Conservation (phyloP, 2,113 vertebrate species). For the Felis chaus region DNA sequence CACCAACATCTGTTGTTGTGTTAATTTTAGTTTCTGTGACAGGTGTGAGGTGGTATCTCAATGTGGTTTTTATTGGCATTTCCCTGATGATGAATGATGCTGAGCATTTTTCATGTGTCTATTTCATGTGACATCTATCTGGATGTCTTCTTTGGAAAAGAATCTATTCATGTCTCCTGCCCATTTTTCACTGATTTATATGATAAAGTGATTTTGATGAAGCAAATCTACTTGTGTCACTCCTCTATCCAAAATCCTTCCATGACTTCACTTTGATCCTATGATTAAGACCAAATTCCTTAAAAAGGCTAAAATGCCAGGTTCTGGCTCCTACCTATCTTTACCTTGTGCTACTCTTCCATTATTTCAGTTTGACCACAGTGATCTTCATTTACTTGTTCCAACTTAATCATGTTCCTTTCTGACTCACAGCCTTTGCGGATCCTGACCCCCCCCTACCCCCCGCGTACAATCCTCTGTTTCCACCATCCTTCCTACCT, state of each 20-base stretch:
- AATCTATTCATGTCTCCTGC: no score
- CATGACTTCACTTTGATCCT: neutral
- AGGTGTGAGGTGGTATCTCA: no score
- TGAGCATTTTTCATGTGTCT: no score
- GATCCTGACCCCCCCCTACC: neutral
- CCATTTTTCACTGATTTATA: no score
- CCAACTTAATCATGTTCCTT: neutral
- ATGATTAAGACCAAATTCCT: neutral
- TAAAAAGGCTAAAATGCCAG: neutral
- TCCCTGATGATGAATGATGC: no score
- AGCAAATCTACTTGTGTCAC: neutral
- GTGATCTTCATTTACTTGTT: neutral
- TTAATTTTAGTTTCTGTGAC: no score
- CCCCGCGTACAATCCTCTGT: neutral
- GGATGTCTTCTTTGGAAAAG: no score
- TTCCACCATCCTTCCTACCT: neutral
- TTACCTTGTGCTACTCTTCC: neutral
- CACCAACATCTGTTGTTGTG: no score
- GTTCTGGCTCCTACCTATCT: neutral
- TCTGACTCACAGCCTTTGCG: neutral
- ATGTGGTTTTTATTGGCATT: no score
- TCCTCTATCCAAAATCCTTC: neutral
- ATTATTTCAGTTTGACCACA: neutral
- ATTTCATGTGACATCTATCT: no score
- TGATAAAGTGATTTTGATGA: neutral